Evolutionary conservation across 2,113 vertebrate genomes (phyloP), one percentile per base, ranked within the genome.

Genomic region (Thermophis baileyi): DNA sequence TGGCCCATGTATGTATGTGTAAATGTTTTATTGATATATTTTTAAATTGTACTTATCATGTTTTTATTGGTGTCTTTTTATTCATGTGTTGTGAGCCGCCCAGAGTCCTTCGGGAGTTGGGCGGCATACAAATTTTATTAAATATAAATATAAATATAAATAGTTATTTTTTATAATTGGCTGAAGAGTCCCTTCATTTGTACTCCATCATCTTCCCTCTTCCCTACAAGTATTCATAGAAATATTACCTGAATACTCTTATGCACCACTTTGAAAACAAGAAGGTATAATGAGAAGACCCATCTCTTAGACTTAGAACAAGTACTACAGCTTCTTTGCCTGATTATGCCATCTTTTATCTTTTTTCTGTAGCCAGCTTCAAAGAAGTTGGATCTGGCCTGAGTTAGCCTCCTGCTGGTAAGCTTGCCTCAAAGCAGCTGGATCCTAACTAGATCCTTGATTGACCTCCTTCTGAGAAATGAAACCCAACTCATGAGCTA

Each of bases 401-500:
- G 88, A 96, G 91, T 87, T 69, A 91, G 90, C 50, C 93, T 91
- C 44, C 93, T 85, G 54, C 87, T 93, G 89, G 11, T 27, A 94
- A 93, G 92, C 94, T 44, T 90, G 22, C 14, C 6, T 55, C 0
- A 0, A 44, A 90, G 90, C 69, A 94, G 7, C 89, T 94, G 88
- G 50, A 91, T 93, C 20, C n/a, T 92, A 74, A 74, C 27, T 35
- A 60, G 93, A 92, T 93, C 60, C 40, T 91, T 91, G 88, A 91
- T 93, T 93, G 91, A 93, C 88, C 46, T 74, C 49, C 51, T 93
- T 93, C 91, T 93, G 93, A 93, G 87, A 93, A 89, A 93, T 91
- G 90, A 53, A 93, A 89, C 93, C 51, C 50, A 88, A 46, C 86
- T 88, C 51, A 53, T 89, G 88, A 93, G 92, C 89, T 55, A 88